Base-by-base conservation (phyloP, 2,113 vertebrate genomes). In the Hemibagrus wyckioides region DNA sequence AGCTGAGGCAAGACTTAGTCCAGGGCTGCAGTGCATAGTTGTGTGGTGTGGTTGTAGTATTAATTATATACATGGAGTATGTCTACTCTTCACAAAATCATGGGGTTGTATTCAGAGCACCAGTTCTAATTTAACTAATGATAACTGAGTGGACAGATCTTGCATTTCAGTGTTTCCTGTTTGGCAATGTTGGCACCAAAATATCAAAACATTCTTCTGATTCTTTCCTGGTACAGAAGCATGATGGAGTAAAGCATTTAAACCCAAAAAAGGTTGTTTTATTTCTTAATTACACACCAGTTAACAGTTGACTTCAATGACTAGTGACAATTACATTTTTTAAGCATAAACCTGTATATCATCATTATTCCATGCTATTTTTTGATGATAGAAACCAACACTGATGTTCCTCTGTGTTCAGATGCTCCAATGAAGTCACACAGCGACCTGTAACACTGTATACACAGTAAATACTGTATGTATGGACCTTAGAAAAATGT, bases 1-100 rank as follows among this genome's bases (percentile, higher is more conserved):
- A 84, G 80, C 69, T 36, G 83, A 54, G 52, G 80, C 25, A 52
- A 54, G 76, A 75, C 83, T 83, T 69, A 85, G n/a, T 4, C 52
- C n/a, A 71, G 19, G 14, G 25, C 80, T 86, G 54, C 39, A 67
- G 57, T 50, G 75, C 82, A 30, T 28, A 76, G 86, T 54, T 75
- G 52, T 30, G 52, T 77, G 36, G 52, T 30, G 52, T 77, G 36
- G 8, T 33, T 36, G 8, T 36, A 30, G 25, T 30, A 17, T 44
- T 54, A 80, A 33, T 69, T 67, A 52, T 59, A 77, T 63, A 41
- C 30, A 80, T 80, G 77, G 52, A 56, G 15, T 82, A 56, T 21
- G 76, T 33, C 50, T 56, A 50, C 11, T 50, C 7, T 13, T 44
- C 41, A 48, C 75, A 80, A 36, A 50, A 30, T 80, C 6, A 80